Percentiles rank a stretch among this genome's conserved stretches.
phyloP scores from a whole-genome alignment of 1,140 invertebrate species.

The Leptinotarsa texana region DNA sequence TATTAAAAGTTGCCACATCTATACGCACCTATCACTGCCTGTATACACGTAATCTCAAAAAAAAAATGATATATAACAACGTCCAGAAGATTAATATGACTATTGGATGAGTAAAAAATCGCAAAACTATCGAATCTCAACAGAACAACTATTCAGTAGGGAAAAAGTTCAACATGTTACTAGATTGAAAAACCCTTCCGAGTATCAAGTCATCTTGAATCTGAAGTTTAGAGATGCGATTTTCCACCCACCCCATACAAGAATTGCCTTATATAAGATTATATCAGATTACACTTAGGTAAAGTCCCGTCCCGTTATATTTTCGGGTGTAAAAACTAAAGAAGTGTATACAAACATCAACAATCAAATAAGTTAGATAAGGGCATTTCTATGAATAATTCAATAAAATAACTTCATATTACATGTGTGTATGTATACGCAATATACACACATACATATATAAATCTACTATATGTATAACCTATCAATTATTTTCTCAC shows the following conservation, averaged over 20 bases:
- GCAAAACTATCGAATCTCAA: no score
- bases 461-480: slow-evolving; percentile 22
- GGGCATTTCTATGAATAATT: slow-evolving; percentile 28
- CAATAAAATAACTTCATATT: slow-evolving; percentile 25
- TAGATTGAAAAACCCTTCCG: no score
- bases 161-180: no score
- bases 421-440: slow-evolving; percentile 19
- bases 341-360: slow-evolving; percentile 28
- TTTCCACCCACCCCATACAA: not conserved
- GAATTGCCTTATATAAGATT: slow-evolving; percentile 4
- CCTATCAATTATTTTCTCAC: slow-evolving; percentile 35
- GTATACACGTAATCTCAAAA: slow-evolving; percentile 28
- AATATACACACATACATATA: slow-evolving; percentile 22
- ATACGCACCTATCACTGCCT: slow-evolving; percentile 34
- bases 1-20: slow-evolving; percentile 36
- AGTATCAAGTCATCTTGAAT: no score
- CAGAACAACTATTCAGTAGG: no score
- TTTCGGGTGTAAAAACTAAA: slow-evolving; percentile 14
- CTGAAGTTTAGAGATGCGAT: not conserved
- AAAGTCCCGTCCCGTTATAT: slow-evolving; percentile 5
- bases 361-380: slow-evolving; percentile 30
- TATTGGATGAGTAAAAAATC: not conserved
- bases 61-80: slow-evolving; percentile 8
- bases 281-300: slow-evolving; percentile 3
- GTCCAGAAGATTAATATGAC: slow-evolving; percentile 2